phyloP scores from a whole-genome alignment of 2,113 vertebrate genomes.

The Ia io region DNA sequence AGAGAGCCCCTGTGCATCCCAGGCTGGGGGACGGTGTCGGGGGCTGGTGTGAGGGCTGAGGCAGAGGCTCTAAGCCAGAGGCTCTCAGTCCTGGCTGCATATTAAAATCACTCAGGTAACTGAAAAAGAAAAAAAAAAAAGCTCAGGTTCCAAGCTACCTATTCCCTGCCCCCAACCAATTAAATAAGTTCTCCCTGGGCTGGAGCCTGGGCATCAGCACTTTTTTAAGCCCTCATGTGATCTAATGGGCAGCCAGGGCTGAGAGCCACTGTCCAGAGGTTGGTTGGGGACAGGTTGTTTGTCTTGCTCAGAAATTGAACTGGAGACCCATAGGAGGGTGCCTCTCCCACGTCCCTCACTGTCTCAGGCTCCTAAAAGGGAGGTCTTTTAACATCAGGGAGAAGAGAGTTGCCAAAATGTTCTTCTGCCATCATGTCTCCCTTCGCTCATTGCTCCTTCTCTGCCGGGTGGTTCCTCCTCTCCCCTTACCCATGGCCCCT shows the following conservation, averaged over 20 bases:
- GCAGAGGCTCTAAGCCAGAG: neutral
- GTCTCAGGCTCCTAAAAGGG: neutral
- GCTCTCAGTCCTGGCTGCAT: neutral
- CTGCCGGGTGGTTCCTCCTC: neutral
- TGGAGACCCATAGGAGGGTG: rapidly evolving
- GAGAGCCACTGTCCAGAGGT: neutral
- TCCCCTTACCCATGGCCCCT: constrained; percentile 48
- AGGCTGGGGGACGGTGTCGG: neutral
- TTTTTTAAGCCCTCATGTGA: neutral
- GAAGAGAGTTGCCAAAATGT: neutral
- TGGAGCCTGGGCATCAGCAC: too few relatives aligned
- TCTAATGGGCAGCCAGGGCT: neutral
- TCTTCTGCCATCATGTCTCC: neutral
- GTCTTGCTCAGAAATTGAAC: neutral
- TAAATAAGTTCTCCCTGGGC: neutral
- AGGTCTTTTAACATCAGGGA: neutral
- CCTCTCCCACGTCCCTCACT: neutral
- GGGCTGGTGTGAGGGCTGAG: neutral
- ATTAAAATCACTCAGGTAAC: neutral
- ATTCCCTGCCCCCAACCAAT: neutral
- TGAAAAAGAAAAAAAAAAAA: neutral
- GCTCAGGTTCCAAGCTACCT: neutral
- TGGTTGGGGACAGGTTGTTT: neutral
- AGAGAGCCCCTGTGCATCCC: too few relatives aligned
- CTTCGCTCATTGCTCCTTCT: neutral